phyloP scores from a whole-genome alignment of 1,140 invertebrate genomes.

The Cryptotermes secundus region DNA sequence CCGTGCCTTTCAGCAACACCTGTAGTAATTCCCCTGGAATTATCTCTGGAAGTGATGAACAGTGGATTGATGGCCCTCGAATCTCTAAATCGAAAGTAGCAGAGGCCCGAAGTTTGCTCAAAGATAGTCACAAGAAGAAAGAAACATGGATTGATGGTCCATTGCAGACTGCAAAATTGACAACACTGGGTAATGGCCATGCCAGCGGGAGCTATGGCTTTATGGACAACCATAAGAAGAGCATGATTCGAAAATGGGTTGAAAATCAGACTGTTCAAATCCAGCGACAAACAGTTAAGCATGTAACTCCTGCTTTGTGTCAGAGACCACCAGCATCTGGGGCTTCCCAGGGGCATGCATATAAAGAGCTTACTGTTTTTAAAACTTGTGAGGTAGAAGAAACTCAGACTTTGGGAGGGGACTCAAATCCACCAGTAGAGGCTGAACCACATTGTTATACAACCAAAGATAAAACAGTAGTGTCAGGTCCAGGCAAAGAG shows the following conservation, averaged over 20 bases:
- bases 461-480: too few species aligned
- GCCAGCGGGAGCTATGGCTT: constrained; percentile 66
- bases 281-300: constrained; percentile 39
- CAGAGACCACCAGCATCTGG: constrained; percentile 25
- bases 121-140: constrained; percentile 74
- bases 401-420: constrained; percentile 28
- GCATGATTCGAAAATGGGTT: constrained; percentile 92
- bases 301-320: background rate
- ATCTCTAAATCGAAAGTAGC: constrained; percentile 81
- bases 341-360: constrained; percentile 45
- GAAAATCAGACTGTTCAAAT: constrained; percentile 86
- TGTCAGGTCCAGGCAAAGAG: too few species aligned
- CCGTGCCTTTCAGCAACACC: constrained; percentile 35
- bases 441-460: background rate
- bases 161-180: constrained; percentile 50
- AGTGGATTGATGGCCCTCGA: constrained; percentile 94
- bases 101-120: constrained; percentile 74
- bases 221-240: constrained; percentile 88
- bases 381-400: constrained; percentile 56
- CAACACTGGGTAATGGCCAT: constrained; percentile 15
- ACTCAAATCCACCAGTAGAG: constrained; percentile 29
- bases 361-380: constrained; percentile 64
- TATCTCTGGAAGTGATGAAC: constrained; percentile 67
- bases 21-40: background rate
- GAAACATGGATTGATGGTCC: constrained; percentile 96